These are phyloP conservation scores for Drosophila parvula DNA, from an alignment of 1,140 invertebrate genomes.

Conservation along the genomic window DNA sequence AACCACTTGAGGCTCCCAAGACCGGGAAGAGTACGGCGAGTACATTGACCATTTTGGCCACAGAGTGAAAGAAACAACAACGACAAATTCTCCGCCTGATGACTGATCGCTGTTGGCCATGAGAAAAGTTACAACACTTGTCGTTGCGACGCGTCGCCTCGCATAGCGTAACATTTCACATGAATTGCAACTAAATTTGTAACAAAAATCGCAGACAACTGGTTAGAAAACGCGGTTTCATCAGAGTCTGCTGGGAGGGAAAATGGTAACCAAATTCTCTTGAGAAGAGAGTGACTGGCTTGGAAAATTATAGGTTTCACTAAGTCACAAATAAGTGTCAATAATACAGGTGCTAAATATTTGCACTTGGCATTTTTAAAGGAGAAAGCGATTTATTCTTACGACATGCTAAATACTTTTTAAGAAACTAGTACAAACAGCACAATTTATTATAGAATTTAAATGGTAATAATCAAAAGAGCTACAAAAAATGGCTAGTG, in stretches of 20 bases:
- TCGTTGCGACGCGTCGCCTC: slow-evolving; percentile 28
- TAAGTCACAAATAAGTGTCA: slow-evolving; percentile 8
- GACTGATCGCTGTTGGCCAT: slow-evolving; percentile 50
- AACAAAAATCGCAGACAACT: slow-evolving; percentile 63
- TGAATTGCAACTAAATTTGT: slow-evolving; percentile 79
- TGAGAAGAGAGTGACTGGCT: slow-evolving; percentile 25
- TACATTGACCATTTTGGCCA: slow-evolving; percentile 78
- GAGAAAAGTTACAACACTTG: slow-evolving; percentile 78
- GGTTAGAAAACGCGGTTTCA: slow-evolving; percentile 59
- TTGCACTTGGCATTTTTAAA: background rate
- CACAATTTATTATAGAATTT: no score
- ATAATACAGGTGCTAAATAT: background rate
- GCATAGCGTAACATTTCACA: slow-evolving; percentile 62
- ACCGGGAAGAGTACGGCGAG: slow-evolving; percentile 61
- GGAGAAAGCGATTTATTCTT: background rate
- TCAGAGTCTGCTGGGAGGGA: slow-evolving; percentile 14
- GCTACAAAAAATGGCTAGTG: no score
- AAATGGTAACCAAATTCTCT: background rate
- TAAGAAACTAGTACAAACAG: no score
- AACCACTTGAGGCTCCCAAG: slow-evolving; percentile 51
- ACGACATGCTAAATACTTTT: background rate
- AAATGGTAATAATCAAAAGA: no score
- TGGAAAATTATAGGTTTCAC: slow-evolving; percentile 11
- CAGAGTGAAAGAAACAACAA: slow-evolving; percentile 7
- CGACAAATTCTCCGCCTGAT: slow-evolving; percentile 25